Evolutionary conservation across 1,140 invertebrate species (phyloP).

Genomic region (Heliconius himera): DNA sequence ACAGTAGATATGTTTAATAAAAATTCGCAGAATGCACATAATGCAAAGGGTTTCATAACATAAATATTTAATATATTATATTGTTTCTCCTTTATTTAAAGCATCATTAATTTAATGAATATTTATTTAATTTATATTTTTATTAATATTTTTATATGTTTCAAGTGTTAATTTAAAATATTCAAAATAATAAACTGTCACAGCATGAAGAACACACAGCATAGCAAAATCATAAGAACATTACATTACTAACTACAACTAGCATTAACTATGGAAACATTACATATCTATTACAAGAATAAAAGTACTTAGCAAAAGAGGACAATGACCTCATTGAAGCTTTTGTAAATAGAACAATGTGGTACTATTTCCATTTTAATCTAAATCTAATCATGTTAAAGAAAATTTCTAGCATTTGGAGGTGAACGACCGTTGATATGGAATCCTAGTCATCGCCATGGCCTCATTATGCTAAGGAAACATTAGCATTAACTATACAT

Average conservation of each 20-base stretch:
- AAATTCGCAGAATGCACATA: constrained; percentile 3
- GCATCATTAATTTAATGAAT: not conserved
- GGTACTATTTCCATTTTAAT: not conserved
- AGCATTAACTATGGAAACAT: constrained; percentile 7
- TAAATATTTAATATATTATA: not conserved
- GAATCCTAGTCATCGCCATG: constrained; percentile 7
- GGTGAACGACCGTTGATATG: constrained; percentile 10
- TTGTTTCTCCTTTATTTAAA: not conserved
- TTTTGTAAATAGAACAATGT: constrained; percentile 52
- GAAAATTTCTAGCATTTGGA: not conserved
- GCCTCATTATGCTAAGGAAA: constrained; percentile 14
- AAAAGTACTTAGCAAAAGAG: constrained; percentile 44
- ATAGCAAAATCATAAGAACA: not conserved
- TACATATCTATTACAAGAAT: constrained; percentile 26
- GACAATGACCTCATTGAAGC: constrained; percentile 61
- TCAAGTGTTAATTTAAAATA: not conserved
- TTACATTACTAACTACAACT: constrained; percentile 1
- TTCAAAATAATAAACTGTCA: constrained; percentile 24
- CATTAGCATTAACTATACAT: not conserved
- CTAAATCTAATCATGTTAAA: not conserved
- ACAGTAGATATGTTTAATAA: not conserved
- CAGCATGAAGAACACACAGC: constrained; percentile 11
- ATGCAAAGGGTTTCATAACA: not conserved
- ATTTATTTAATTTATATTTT: not conserved
- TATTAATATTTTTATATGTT: not conserved